Base-by-base conservation (phyloP, 2,888 invertebrate species). In the Ecliptopera silaceata region DNA sequence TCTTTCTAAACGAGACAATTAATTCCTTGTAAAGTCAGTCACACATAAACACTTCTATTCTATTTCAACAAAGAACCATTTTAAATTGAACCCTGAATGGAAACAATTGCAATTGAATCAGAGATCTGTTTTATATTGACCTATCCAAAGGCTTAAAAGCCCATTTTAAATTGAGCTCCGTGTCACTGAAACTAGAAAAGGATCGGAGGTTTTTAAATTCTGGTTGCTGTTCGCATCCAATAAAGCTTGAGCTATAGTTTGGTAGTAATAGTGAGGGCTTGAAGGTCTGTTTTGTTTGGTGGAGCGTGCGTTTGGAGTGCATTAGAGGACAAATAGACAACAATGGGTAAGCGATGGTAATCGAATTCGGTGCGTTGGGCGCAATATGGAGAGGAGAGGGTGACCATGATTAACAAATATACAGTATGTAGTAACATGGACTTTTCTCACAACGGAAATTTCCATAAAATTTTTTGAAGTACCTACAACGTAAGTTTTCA, bases 301-400 rank as follows among this genome's bases (percentile, higher is more conserved):
- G 15, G 5, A 41, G 22, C 71, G 74, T 68, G 65, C 70, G 62
- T 63, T 66, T 68, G 61, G 65, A 78, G 77, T 75, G 72, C 79
- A 80, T 82, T 82, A 80, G 72, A 48, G 70, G 70, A 73, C 80
- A 79, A 81, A 80, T 70, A 79, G 74, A 74, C 70, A 69, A 82
- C 83, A 84, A 84, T 82, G 75, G 65, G 65, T 69, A 68, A 68
- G 75, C 71, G 85, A 84, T 82, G 72, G 79, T 81, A 82, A 85
- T 86, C 84, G 77, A 82, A 82, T 83, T 84, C 80, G 77, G 75
- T 71, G 74, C 73, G 79, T 73, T 72, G 73, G 69, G 69, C 70
- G 65, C 63, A 62, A 61, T 66, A 59, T 68, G 63, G 60, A 20
- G 45, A 32, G 17, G n/a, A 42, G 71, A 74, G 74, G 74, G 79